Evolutionary conservation across 2,888 invertebrate genomes (phyloP), one percentile per base, ranked within the genome.

Genomic region (Tenthredo mesomela): DNA sequence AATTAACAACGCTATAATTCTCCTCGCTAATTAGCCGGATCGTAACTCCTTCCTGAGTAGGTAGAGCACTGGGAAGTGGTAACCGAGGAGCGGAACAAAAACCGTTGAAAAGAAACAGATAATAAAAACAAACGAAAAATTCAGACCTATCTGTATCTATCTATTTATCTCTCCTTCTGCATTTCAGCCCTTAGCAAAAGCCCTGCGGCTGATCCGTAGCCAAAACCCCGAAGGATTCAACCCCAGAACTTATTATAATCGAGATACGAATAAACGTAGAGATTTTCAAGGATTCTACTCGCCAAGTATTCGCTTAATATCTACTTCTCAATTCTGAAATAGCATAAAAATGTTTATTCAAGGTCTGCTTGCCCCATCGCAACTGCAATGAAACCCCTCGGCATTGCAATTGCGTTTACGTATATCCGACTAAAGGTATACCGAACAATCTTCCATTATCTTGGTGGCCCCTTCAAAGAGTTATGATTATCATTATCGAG

Each of bases 331-430:
- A 89, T 90, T 89, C 89, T 87, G 88, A 90, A 91, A 91, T 90
- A 90, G 91, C 88, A 88, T 91, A 91, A 92, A 93, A 93, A 92
- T 92, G 91, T 92, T 92, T 92, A 89, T 89, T 87, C 87, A 89
- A 89, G 89, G 89, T 87, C 88, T 84, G 85, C 86, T 86, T 86
- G 80, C 87, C 29, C 40, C 80, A n/a, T 61, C 25, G 50, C 18
- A 54, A 50, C 25, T 50, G 50, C 50, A 50, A 54, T n/a, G 18
- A 7, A 77, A n/a, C 50, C 73, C 43, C 43, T 73, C 73, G 73
- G 43, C 25, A 40, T 15, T 6, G 33, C 21, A 25, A 40, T 73
- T 21, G 43, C 73, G 73, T 25, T 40, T 43, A 43, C 73, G 73
- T 21, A 43, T 1, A 15, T 18, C 70, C n/a, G 73, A 21, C 15